These are phyloP conservation scores for Rhynchotus rufescens DNA, from an alignment of 2,797 vertebrate genomes.

Conservation along the genomic window DNA sequence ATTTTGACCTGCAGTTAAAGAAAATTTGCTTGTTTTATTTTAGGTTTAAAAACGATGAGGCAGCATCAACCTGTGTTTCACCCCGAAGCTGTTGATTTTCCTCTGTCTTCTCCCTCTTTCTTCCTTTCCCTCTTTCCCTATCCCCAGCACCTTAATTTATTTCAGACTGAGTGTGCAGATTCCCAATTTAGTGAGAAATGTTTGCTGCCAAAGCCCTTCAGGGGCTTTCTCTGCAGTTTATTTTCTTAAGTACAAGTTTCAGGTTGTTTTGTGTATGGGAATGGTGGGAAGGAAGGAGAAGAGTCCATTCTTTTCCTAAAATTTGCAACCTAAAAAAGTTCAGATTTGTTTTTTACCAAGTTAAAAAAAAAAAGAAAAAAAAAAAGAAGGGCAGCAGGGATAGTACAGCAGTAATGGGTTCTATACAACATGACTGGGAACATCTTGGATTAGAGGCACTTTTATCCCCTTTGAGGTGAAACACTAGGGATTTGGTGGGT, in stretches of 20 bases:
- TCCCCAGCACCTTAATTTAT: constrained; percentile 79
- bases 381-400: not conserved
- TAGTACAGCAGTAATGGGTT: not conserved
- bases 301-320: constrained; percentile 50
- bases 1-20: constrained; percentile 84
- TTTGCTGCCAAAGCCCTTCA: constrained; percentile 79
- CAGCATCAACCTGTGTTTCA: constrained; percentile 82
- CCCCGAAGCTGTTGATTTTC: constrained; percentile 82
- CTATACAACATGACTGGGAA: not conserved
- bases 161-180: constrained; percentile 81
- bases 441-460: not conserved
- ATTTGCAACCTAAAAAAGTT: constrained; percentile 56
- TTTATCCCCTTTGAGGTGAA: not conserved
- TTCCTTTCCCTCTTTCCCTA: constrained; percentile 52
- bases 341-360: constrained; percentile 39
- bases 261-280: constrained; percentile 67
- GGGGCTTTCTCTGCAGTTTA: constrained; percentile 81
- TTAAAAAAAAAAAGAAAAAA: not conserved
- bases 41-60: constrained; percentile 82
- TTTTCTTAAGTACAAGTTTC: constrained; percentile 81
- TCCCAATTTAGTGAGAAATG: constrained; percentile 78
- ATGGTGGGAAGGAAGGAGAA: constrained; percentile 49
- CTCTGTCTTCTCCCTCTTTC: constrained; percentile 21
- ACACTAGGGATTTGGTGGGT: not conserved
- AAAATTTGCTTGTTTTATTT: constrained; percentile 86